Evolutionary conservation across 2,797 vertebrate genomes (phyloP).

Genomic region (Syngnathus rostellatus): DNA sequence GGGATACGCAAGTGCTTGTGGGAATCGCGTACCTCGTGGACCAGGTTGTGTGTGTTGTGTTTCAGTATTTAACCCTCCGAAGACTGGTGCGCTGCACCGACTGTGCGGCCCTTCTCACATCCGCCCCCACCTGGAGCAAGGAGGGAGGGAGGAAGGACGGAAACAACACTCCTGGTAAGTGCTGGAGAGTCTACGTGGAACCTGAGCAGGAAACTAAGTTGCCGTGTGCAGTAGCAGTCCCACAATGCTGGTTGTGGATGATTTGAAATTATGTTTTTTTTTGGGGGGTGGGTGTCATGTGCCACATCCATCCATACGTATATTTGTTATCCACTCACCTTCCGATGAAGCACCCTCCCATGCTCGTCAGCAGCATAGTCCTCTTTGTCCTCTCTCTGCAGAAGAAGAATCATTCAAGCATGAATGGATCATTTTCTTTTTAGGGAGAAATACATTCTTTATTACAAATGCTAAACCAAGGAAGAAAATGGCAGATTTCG

Average conservation of each 20-base stretch:
- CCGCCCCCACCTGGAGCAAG: slow-evolving; percentile 75
- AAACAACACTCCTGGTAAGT: slow-evolving; percentile 55
- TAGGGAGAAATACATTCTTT: background rate
- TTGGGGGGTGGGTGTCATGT: too few species aligned
- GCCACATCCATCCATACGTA: background rate
- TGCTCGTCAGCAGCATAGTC: slow-evolving; percentile 75
- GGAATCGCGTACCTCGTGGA: slow-evolving; percentile 65
- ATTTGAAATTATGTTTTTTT: too few species aligned
- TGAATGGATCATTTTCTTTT: background rate
- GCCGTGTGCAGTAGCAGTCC: background rate
- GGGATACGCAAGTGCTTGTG: slow-evolving; percentile 50
- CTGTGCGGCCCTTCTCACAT: slow-evolving; percentile 86
- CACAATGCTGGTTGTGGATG: too few species aligned
- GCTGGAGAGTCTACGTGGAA: slow-evolving; percentile 27
- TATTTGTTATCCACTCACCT: slow-evolving; percentile 38
- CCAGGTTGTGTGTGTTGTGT: slow-evolving; percentile 56
- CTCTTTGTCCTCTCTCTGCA: slow-evolving; percentile 75
- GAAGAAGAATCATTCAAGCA: background rate
- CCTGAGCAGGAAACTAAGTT: slow-evolving; percentile 37
- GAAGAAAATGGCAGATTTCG: slow-evolving; percentile 10
- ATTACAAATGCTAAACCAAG: slow-evolving; percentile 27
- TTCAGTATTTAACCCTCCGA: slow-evolving; percentile 90
- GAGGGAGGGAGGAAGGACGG: slow-evolving; percentile 52
- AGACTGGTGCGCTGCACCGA: slow-evolving; percentile 89
- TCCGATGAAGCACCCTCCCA: slow-evolving; percentile 78